Conservation (phyloP, 2,113 vertebrate species). For the rat (Rattus norvegicus) region GRCr8 NC_086021.1:89844501-89845000, state of each 20-base stretch:
- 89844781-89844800: not conserved
- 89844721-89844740: not conserved
- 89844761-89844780: not conserved
- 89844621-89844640: not conserved
- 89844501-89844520: not conserved
- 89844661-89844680: too few species aligned
- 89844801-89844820: not conserved
- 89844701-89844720: not conserved
- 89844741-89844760: not conserved
- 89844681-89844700: not conserved
- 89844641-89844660: not conserved
- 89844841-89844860: not conserved
- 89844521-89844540: not conserved
- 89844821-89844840: not conserved
- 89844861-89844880: not conserved
- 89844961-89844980: too few species aligned
- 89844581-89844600: not conserved
- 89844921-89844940: too few species aligned
- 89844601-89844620: not conserved
- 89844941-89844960: not conserved
- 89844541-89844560: not conserved
- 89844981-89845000: not conserved
- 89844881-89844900: not conserved
- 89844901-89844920: not conserved
- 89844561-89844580: not conserved